These are phyloP conservation scores for Agriopis aurantiaria DNA, from an alignment of 2,888 invertebrate species.

Conservation along the genomic window DNA sequence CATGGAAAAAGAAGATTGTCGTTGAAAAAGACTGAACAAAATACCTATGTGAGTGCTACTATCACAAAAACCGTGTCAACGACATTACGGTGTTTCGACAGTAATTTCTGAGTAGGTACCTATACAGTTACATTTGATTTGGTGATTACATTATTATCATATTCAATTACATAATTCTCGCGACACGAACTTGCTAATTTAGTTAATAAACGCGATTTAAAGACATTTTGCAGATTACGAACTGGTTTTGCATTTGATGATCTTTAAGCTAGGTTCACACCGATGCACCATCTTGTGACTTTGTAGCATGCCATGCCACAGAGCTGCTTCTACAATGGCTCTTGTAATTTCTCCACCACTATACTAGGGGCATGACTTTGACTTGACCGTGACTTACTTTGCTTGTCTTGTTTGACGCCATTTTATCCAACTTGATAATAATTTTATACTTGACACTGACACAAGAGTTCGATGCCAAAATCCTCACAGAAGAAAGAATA, in stretches of 20 bases:
- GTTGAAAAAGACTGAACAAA: no score
- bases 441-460: no score
- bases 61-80: constrained; percentile 14
- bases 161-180: constrained; percentile 12
- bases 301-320: no score
- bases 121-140: constrained; percentile 15
- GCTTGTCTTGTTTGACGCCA: no score
- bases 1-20: background rate
- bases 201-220: background rate
- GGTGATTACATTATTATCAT: constrained; percentile 7
- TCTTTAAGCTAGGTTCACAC: background rate
- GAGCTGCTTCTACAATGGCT: no score
- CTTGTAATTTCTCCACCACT: no score
- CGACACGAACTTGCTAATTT: background rate
- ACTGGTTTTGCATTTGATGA: constrained; percentile 7
- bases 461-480: no score
- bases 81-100: constrained; percentile 10
- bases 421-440: no score
- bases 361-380: no score
- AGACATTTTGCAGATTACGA: background rate
- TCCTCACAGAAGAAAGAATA: no score
- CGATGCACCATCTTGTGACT: no score
- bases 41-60: background rate
- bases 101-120: background rate
- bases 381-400: no score